phyloP scores from a whole-genome alignment of 2,888 invertebrate genomes.

The Laothoe populi region DNA sequence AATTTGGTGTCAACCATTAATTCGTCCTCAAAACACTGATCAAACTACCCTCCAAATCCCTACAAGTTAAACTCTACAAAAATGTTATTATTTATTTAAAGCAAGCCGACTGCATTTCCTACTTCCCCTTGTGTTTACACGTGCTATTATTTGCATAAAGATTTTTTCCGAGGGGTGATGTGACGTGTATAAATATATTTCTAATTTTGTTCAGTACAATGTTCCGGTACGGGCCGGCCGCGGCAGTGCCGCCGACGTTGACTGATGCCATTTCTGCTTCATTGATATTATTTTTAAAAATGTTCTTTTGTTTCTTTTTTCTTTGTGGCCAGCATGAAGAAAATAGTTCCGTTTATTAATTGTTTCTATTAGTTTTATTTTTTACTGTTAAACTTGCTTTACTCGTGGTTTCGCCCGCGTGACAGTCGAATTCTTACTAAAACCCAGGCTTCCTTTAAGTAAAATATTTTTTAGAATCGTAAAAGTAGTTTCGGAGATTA shows the following conservation, averaged over 20 bases:
- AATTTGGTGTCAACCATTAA: conserved; percentile 8
- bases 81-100: conserved; percentile 52
- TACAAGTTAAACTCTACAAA: conserved; percentile 23
- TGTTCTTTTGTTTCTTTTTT: conserved; percentile 22
- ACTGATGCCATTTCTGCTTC: conserved; percentile 72
- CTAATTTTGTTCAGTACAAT: conserved; percentile 74
- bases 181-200: conserved; percentile 81
- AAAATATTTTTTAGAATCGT: no score
- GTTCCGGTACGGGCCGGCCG: conserved; percentile 70
- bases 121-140: conserved; percentile 78
- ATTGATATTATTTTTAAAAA: conserved; percentile 57
- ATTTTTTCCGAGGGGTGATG: conserved; percentile 71
- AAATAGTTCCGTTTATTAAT: conserved; percentile 4
- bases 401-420: no score
- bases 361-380: neutral
- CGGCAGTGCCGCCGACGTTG: conserved; percentile 67
- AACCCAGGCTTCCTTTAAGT: no score
- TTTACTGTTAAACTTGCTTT: no score
- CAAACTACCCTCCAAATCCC: conserved; percentile 9
- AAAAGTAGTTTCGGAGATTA: no score
- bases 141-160: conserved; percentile 83
- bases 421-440: no score
- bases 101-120: conserved; percentile 50
- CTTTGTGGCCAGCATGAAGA: neutral
- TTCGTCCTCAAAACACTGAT: conserved; percentile 17